These are phyloP conservation scores for Nothocercus julius DNA, from an alignment of 2,113 vertebrate genomes.

Conservation along the genomic window DNA sequence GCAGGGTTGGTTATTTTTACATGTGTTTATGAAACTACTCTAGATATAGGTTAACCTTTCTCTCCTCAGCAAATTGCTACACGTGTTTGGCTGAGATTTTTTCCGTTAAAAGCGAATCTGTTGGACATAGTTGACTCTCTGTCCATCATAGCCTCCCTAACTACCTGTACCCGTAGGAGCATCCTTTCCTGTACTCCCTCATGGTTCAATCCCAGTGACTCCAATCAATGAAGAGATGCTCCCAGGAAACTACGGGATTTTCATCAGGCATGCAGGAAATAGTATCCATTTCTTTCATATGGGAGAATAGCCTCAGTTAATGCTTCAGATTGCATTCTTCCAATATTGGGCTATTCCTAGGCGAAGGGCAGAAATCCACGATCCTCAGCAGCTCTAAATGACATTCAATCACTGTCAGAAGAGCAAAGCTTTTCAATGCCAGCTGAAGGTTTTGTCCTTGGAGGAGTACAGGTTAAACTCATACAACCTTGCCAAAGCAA, in stretches of 20 bases:
- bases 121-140: neutral
- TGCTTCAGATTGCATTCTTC: neutral
- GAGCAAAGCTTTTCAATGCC: neutral
- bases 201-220: neutral
- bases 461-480: neutral
- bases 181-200: neutral
- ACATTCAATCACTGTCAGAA: neutral
- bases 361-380: neutral
- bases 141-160: neutral
- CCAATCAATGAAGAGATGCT: neutral
- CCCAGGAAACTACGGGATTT: neutral
- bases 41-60: slow-evolving; percentile 21
- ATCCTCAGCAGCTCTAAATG: neutral
- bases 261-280: neutral
- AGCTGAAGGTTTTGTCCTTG: neutral
- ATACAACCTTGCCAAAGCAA: neutral
- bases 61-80: slow-evolving; percentile 32
- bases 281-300: neutral
- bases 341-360: neutral
- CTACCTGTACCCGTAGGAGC: neutral
- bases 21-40: neutral
- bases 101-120: neutral
- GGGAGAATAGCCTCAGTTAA: neutral
- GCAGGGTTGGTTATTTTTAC: slow-evolving; percentile 41
- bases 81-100: neutral